Evolutionary conservation across 2,888 invertebrate species (phyloP), one percentile per base, ranked within the genome.

Genomic region (Pristionchus fissidentatus): DNA sequence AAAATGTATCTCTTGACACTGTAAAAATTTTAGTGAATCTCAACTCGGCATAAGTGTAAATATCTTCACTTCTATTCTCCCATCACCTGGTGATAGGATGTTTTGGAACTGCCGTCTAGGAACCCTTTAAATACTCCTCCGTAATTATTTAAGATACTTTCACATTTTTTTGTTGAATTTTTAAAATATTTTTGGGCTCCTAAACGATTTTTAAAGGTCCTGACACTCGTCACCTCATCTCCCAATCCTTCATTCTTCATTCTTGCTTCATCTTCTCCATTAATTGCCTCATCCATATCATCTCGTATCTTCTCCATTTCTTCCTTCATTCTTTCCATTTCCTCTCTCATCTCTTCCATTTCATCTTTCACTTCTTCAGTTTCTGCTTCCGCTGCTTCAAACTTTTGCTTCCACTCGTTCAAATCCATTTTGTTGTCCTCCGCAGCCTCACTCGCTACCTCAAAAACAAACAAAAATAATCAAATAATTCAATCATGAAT

Each of bases 341-440:
- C 60, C 5, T 41, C 19, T 13, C 8, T 57, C 43, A 43, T 3
- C 38, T 60, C 80, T 15, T 60, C 80, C 4, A 41, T 41, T 15
- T 15, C 26, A 2, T 26, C 75, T 8, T 38, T 70, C 70, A 70
- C 26, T 43, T 70, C 41, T 3, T 70, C n/a, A 70, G 38, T 70
- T 7, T 32, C 22, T 41, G 38, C 41, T 15, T 26, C 22, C 26
- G 13, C 46, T 1, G 75, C 46, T 46, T 75, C 75, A 46, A n/a
- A 75, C 26, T 46, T 75, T n/a, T 75, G 75, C 19, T 46, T n/a
- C 46, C 43, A 43, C 26, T 75, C 46, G 26, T 75, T 75, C 43
- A 75, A 46, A 43, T 75, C 75, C 22, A 75, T 75, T 26, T 75
- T 75, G 29, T 75, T 43, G 46, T 75, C 75, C 15, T 75, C 75